Conservation (phyloP, 2,797 vertebrate species). For the Coccyzus lansbergi region DNA sequence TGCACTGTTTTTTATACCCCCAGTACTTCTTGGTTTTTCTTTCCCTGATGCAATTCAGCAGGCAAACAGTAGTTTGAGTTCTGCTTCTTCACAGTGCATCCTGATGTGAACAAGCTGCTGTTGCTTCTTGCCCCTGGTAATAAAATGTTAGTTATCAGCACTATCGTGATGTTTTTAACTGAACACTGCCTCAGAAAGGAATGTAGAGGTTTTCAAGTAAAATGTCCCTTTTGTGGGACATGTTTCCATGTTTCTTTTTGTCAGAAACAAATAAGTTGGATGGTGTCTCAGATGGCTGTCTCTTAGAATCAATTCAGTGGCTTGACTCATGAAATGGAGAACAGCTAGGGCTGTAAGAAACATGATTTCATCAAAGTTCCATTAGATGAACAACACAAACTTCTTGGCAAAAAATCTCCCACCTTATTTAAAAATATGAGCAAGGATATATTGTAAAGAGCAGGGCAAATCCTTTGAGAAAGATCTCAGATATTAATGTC, state of each 20-base stretch:
- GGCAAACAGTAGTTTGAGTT: neutral
- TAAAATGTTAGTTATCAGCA: neutral
- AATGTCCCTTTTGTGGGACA: neutral
- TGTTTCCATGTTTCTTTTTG: too few species aligned
- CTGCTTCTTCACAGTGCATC: neutral
- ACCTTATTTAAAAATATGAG: neutral
- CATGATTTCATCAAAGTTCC: neutral
- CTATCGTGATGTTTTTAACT: neutral
- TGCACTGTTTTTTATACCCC: neutral
- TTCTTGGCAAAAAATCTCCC: fast-evolving
- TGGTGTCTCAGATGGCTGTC: neutral
- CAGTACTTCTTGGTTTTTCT: neutral
- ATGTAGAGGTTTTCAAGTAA: neutral
- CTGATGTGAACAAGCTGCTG: fast-evolving
- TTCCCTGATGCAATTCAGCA: neutral
- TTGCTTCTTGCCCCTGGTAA: neutral
- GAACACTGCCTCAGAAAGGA: neutral
- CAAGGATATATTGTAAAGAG: neutral
- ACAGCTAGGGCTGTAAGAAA: neutral
- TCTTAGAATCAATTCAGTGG: neutral
- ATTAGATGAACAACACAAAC: neutral
- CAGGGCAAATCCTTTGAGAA: neutral
- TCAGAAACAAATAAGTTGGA: neutral
- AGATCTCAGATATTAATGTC: neutral
- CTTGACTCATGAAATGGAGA: neutral